Percentiles rank a stretch among this genome's conserved stretches.
These are phyloP conservation scores for Mizuhopecten yessoensis DNA, from an alignment of 1,140 invertebrate genomes.

Conservation along the genomic window DNA sequence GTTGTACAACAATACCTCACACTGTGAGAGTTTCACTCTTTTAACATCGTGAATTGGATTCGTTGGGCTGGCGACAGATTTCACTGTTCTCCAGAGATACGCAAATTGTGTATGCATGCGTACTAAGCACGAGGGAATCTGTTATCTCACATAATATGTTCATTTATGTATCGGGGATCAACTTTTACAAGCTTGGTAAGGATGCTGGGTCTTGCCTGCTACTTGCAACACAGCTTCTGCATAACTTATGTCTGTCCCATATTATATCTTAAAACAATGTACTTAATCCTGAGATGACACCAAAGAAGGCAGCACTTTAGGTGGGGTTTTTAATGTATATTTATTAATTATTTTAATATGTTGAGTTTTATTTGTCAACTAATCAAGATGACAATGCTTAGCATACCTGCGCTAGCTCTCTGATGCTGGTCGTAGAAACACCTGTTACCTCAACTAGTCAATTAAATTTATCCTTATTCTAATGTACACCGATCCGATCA, in stretches of 20 bases:
- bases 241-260: background rate
- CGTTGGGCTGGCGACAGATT: background rate
- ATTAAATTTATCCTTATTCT: constrained; percentile 36
- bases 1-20: background rate
- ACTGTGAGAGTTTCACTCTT: background rate
- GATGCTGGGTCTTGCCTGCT: background rate
- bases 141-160: constrained; percentile 32
- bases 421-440: constrained; percentile 14
- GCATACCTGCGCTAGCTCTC: background rate
- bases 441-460: constrained; percentile 3
- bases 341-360: background rate
- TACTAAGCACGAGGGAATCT: constrained; percentile 18
- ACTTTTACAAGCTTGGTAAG: background rate
- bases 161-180: background rate
- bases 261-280: no score
- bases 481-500: constrained; percentile 6
- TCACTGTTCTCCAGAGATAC: constrained; percentile 1
- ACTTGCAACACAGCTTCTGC: background rate
- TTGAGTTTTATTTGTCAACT: background rate
- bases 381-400: background rate
- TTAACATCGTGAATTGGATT: background rate
- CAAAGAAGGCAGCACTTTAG: no score
- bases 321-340: background rate
- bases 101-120: constrained; percentile 1
- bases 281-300: no score